These are phyloP conservation scores for Leiothrix lutea DNA, from an alignment of 2,113 vertebrate genomes.

Conservation along the genomic window DNA sequence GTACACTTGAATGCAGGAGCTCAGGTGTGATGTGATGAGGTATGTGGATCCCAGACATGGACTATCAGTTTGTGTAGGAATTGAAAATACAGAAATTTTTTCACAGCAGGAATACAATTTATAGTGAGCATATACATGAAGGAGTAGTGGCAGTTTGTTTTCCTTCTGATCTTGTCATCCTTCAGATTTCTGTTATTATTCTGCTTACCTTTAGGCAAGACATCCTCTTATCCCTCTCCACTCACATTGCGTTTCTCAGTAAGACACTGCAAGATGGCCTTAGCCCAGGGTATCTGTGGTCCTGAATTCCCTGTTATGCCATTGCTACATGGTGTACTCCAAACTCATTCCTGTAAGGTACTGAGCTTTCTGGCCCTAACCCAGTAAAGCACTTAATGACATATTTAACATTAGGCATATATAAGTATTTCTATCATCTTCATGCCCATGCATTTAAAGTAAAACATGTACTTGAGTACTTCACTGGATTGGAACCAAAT, in stretches of 20 bases:
- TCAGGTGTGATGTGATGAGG: background rate
- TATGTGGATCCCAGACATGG: fast-evolving
- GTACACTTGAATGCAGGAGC: background rate
- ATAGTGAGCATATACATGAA: background rate
- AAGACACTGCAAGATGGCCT: background rate
- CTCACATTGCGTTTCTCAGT: background rate
- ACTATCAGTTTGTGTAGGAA: background rate
- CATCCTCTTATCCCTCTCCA: background rate
- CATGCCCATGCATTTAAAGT: background rate
- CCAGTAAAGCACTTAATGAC: constrained; percentile 40
- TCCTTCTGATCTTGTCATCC: background rate
- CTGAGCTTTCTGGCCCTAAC: background rate
- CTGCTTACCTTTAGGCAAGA: background rate
- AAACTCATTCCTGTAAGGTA: background rate
- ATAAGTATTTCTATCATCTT: background rate
- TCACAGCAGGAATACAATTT: background rate
- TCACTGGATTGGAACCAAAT: constrained; percentile 7
- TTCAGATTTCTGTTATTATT: background rate
- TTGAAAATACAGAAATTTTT: background rate
- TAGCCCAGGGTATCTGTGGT: background rate
- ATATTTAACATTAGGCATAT: background rate
- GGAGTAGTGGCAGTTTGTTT: background rate
- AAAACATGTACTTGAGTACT: background rate
- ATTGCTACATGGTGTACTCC: background rate
- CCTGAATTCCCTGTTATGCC: background rate